These are phyloP conservation scores for Xiphias gladius DNA, from an alignment of 2,113 vertebrate genomes.

Conservation along the genomic window DNA sequence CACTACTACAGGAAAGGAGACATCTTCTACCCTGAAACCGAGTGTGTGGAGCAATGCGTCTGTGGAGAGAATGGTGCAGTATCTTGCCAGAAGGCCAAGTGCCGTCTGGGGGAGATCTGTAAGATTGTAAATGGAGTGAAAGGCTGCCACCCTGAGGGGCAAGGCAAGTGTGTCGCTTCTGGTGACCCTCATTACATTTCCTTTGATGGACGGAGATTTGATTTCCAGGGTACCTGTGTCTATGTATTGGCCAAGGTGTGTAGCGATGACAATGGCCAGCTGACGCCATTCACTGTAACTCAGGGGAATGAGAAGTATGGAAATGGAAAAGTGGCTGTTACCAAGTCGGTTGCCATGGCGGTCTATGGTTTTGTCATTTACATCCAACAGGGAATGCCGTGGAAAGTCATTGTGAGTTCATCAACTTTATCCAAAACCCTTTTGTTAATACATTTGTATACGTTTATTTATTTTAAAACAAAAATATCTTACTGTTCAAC, in stretches of 20 bases:
- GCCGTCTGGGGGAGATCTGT: conserved; percentile 74
- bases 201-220: conserved; percentile 79
- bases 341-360: conserved; percentile 64
- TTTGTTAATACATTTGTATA: not conserved
- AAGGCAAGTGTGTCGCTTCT: conserved; percentile 75
- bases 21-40: conserved; percentile 67
- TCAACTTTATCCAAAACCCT: not conserved
- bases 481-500: not conserved
- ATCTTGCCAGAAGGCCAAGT: conserved; percentile 68
- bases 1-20: conserved; percentile 81
- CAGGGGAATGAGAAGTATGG: conserved; percentile 75
- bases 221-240: conserved; percentile 81
- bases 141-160: conserved; percentile 74
- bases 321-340: conserved; percentile 74
- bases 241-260: conserved; percentile 78
- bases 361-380: conserved; percentile 75
- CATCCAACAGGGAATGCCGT: conserved; percentile 68
- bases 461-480: not conserved
- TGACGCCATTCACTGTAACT: conserved; percentile 74
- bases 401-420: conserved; percentile 80
- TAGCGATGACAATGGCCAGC: conserved; percentile 38
- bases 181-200: conserved; percentile 82
- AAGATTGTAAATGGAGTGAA: conserved; percentile 70
- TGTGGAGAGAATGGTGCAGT: conserved; percentile 75
- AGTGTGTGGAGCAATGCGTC: conserved; percentile 74